Percentiles rank a stretch among this genome's conserved stretches.
phyloP scores from a whole-genome alignment of 2,888 invertebrate species.

The Poecilus cupreus region DNA sequence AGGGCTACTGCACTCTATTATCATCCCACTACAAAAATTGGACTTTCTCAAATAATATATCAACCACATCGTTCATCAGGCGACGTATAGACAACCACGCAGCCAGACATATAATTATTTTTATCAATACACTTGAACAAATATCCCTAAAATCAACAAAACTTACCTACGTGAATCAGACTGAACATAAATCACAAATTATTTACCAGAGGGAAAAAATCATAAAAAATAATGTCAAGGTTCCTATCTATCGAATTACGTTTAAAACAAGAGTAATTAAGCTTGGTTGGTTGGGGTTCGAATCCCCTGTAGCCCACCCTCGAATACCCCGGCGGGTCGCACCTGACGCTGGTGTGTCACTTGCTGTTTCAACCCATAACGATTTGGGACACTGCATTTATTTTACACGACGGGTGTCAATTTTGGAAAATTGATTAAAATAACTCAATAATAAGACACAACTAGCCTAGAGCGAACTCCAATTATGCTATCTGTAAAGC shows the following conservation, averaged over 20 bases:
- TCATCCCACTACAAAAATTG: too few species aligned
- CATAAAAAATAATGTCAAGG: constrained; percentile 34
- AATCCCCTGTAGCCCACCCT: not conserved
- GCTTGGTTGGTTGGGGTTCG: constrained; percentile 25
- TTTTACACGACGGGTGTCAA: too few species aligned
- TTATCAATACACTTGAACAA: too few species aligned
- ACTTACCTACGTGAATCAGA: not conserved
- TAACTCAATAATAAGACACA: too few species aligned
- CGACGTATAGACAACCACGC: not conserved
- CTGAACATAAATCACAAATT: constrained; percentile 41
- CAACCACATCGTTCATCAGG: too few species aligned
- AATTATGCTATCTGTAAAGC: too few species aligned
- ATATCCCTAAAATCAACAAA: not conserved
- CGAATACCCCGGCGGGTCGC: not conserved
- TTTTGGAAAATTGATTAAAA: too few species aligned
- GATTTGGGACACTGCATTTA: not conserved
- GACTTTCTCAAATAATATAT: too few species aligned
- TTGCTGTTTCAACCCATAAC: not conserved
- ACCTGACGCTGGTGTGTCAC: not conserved
- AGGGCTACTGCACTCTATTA: too few species aligned
- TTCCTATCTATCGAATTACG: constrained; percentile 50
- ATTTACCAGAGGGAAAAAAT: not conserved
- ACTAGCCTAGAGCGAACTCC: too few species aligned
- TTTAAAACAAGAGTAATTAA: constrained; percentile 57
- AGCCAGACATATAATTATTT: not conserved